Conservation (phyloP, 1,140 invertebrate genomes). For the Himalopsyche phryganea region DNA sequence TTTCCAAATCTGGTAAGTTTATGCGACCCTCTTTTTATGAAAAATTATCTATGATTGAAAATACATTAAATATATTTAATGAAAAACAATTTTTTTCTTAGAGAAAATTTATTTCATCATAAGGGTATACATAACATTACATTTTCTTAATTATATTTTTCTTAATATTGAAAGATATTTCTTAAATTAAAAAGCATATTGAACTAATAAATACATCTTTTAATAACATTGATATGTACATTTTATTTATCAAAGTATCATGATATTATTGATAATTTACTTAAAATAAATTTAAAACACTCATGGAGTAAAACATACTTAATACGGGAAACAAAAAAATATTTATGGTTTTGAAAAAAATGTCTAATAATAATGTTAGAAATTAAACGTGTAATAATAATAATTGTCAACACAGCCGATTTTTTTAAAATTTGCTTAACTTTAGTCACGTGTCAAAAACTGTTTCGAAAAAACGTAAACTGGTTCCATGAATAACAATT, state of each 20-base stretch:
- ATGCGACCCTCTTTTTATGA: no score
- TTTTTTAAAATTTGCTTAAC: constrained; percentile 1
- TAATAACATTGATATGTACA: constrained; percentile 12
- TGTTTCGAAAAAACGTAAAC: not conserved
- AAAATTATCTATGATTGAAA: no score
- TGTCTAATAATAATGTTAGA: not conserved
- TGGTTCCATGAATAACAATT: not conserved
- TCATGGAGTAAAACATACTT: no score
- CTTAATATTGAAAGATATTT: not conserved
- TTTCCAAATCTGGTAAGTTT: no score
- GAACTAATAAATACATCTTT: no score
- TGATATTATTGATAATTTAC: not conserved
- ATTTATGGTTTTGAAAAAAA: no score
- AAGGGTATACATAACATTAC: constrained; percentile 14
- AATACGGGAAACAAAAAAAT: no score
- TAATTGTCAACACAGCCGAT: constrained; percentile 8
- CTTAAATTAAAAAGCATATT: no score
- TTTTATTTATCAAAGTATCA: not conserved
- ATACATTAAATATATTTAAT: no score
- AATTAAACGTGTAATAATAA: not conserved
- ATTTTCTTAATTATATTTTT: not conserved
- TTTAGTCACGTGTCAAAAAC: constrained; percentile 8
- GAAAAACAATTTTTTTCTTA: no score
- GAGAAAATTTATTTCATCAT: constrained; percentile 10
- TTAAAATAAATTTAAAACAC: no score